Conservation (phyloP, 2,888 invertebrate genomes). For the Ichneumoninae sp. region DNA sequence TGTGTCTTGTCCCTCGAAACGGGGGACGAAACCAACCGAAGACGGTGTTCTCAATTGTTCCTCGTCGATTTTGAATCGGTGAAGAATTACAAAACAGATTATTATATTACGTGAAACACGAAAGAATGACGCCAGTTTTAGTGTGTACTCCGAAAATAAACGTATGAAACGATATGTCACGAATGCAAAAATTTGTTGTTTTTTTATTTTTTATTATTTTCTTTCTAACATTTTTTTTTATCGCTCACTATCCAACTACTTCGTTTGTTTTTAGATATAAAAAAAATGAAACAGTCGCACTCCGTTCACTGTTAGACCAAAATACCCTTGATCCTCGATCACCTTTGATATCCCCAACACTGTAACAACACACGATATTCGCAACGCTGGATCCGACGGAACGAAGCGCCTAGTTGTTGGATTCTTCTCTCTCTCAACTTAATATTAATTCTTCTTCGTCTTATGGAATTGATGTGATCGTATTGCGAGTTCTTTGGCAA, state of each 20-base stretch:
- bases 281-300: background rate
- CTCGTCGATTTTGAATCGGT: constrained; percentile 64
- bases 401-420: constrained; percentile 48
- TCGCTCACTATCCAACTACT: constrained; percentile 5
- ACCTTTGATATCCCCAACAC: constrained; percentile 23
- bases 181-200: constrained; percentile 59
- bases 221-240: constrained; percentile 6
- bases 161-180: constrained; percentile 68
- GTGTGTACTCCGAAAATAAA: constrained; percentile 71
- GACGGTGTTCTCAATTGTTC: constrained; percentile 56
- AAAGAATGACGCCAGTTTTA: constrained; percentile 65
- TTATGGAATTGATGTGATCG: constrained; percentile 44
- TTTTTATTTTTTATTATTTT: constrained; percentile 40
- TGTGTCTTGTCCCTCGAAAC: constrained; percentile 46
- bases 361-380: constrained; percentile 47
- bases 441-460: constrained; percentile 8
- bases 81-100: constrained; percentile 59
- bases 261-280: constrained; percentile 2
- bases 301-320: constrained; percentile 21
- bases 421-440: background rate
- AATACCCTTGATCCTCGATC: constrained; percentile 43
- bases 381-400: constrained; percentile 60
- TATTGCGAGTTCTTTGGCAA: constrained; percentile 6
- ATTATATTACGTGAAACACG: constrained; percentile 59
- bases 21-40: constrained; percentile 43